Percentiles rank a stretch among this genome's conserved stretches.
Conservation (phyloP, 1,140 invertebrate genomes). For the Habropoda laboriosa region DNA sequence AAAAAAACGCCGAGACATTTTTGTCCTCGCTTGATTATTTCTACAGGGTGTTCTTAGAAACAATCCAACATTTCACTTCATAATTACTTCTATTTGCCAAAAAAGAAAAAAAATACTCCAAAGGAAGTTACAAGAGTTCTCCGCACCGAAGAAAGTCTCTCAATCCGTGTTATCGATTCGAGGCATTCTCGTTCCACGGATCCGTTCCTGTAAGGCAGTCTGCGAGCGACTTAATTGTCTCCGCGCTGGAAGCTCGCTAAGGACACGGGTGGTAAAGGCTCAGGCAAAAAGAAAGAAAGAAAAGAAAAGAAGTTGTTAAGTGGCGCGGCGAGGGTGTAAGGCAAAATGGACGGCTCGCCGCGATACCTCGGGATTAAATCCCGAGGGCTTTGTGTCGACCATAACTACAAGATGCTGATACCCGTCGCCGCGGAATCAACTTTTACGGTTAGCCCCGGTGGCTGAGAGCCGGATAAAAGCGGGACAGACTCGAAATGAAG, state of each 20-base stretch:
- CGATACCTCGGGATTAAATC: constrained; percentile 52
- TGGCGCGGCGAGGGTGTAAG: constrained; percentile 40
- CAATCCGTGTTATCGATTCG: background rate
- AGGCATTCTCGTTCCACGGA: background rate
- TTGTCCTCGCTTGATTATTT: too few relatives aligned
- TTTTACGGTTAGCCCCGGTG: background rate
- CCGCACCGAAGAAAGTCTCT: too few relatives aligned
- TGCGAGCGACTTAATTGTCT: constrained; percentile 48
- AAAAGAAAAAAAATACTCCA: too few relatives aligned
- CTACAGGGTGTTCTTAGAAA: too few relatives aligned
- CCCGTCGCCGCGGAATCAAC: constrained; percentile 38
- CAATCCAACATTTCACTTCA: too few relatives aligned
- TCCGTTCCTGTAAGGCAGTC: constrained; percentile 33
- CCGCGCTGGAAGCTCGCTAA: constrained; percentile 19
- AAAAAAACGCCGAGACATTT: too few relatives aligned
- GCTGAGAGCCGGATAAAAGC: constrained; percentile 31
- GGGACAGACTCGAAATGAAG: constrained; percentile 8
- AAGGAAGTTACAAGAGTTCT: too few relatives aligned
- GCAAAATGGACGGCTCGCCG: constrained; percentile 20
- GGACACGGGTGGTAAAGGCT: constrained; percentile 13
- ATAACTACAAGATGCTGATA: constrained; percentile 35
- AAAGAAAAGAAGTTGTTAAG: constrained; percentile 43
- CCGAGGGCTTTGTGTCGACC: constrained; percentile 24
- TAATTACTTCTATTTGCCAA: too few relatives aligned
- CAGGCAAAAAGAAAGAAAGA: background rate